Evolutionary conservation across 2,797 vertebrate species (phyloP).

Genomic region (Enteromius fasciolatus): DNA sequence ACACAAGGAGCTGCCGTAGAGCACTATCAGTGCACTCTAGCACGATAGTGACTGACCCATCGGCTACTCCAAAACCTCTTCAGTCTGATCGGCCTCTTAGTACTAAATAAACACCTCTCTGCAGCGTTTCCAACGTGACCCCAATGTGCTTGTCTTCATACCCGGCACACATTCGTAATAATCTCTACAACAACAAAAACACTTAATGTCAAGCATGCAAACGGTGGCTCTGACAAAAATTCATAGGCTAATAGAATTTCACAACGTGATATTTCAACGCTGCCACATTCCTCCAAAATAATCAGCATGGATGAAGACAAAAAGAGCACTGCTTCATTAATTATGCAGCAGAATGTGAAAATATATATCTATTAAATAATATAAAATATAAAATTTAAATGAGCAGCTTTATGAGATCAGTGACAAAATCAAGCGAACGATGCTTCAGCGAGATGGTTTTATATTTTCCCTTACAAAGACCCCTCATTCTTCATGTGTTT

Average conservation of each 20-base stretch:
- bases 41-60: slow-evolving; percentile 39
- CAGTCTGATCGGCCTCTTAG: slow-evolving; percentile 49
- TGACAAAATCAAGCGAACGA: slow-evolving; percentile 25
- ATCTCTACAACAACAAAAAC: slow-evolving; percentile 46
- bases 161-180: slow-evolving; percentile 17
- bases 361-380: slow-evolving; percentile 30
- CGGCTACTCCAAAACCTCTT: slow-evolving; percentile 46
- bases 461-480: slow-evolving; percentile 11
- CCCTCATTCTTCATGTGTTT: not conserved
- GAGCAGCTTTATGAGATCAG: slow-evolving; percentile 33
- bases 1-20: slow-evolving; percentile 38
- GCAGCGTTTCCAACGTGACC: slow-evolving; percentile 29
- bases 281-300: slow-evolving; percentile 24
- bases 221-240: slow-evolving; percentile 14
- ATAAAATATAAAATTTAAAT: slow-evolving; percentile 36
- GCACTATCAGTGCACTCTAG: slow-evolving; percentile 39
- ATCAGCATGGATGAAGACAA: slow-evolving; percentile 29
- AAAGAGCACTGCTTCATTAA: slow-evolving; percentile 36
- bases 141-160: slow-evolving; percentile 12
- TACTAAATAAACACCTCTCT: slow-evolving; percentile 48
- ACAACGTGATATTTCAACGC: slow-evolving; percentile 18
- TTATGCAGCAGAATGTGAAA: slow-evolving; percentile 37
- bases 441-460: slow-evolving; percentile 12
- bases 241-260: slow-evolving; percentile 33
- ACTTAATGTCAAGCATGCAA: slow-evolving; percentile 33